Base-by-base conservation (phyloP, 2,888 invertebrate species). In the Cryptus armator region DNA sequence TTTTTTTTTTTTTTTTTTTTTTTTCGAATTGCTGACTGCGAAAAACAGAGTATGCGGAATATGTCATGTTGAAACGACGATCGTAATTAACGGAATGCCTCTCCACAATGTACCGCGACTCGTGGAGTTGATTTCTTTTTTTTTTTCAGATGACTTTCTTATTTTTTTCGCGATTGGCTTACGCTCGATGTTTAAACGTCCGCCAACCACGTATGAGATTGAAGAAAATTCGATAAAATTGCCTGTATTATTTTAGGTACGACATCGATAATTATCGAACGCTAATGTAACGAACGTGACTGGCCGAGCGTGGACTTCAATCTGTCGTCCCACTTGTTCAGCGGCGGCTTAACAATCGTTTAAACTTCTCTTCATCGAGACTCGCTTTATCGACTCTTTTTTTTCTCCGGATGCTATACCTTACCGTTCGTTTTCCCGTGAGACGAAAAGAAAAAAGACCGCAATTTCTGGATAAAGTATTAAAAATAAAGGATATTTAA, bases 261-360 rank as follows among this genome's bases (percentile, higher is more conserved):
- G 14, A 12, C 19, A 19, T 62, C 51, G 44, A 77, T 62, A 51
- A 74, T 84, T 32, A 77, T 81, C 68, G 32, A 46, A 59, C 44
- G 32, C 24, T 29, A 67, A 48, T 14, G 44, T 44, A 29, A 24
- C n/a, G 70, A 80, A 81, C 80, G 83, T 80, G 80, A 85, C 81
- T 75, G 70, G 66, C 59, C 86, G 80, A 74, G 62, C 87, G 72
- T 86, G 56, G 64, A 83, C 67, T 64, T 62, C 62, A 72, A 75
- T 84, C 64, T 53, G 66, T 44, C 72, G 81, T 84, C 79, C 82
- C 81, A 85, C 84, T 79, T 84, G 64, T 66, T 67, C 59, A 43
- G 67, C 29, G 32, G 12, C 80, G n/a, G 10, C 14, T 46, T 48
- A 67, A 53, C 37, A 46, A 59, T 53, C 56, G n/a, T 43, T 67